phyloP scores from a whole-genome alignment of 2,888 invertebrate species.

The Candidula unifasciata region DNA sequence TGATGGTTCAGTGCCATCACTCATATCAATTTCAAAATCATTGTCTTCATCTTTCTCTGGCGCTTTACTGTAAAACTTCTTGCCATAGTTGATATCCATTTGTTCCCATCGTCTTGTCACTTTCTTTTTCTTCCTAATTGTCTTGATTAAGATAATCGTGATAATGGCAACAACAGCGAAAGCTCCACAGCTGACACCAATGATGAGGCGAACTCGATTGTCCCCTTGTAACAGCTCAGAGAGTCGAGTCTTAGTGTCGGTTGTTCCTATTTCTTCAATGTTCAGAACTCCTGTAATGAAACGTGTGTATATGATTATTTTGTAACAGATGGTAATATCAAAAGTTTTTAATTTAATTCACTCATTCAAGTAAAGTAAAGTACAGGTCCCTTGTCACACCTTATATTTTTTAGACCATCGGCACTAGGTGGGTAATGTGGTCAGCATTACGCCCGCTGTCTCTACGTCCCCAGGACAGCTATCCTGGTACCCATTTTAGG shows the following conservation, averaged over 20 bases:
- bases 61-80: conserved; percentile 56
- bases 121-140: conserved; percentile 28
- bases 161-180: conserved; percentile 41
- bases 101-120: conserved; percentile 55
- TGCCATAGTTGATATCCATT: conserved; percentile 59
- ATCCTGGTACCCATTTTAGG: too few relatives aligned
- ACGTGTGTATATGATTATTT: neutral
- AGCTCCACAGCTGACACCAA: conserved; percentile 50
- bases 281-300: conserved; percentile 49
- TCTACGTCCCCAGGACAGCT: too few relatives aligned
- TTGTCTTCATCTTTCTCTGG: conserved; percentile 57
- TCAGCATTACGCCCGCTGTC: too few relatives aligned
- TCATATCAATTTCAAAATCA: conserved; percentile 60
- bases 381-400: too few relatives aligned
- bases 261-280: conserved; percentile 43
- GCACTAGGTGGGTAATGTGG: too few relatives aligned
- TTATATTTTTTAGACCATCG: too few relatives aligned
- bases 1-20: conserved; percentile 56
- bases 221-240: conserved; percentile 44
- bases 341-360: too few relatives aligned
- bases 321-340: too few relatives aligned
- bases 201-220: conserved; percentile 48
- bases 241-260: conserved; percentile 35
- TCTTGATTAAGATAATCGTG: conserved; percentile 35
- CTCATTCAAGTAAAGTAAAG: too few relatives aligned